Evolutionary conservation across 2,797 vertebrate species (phyloP).

Genomic region (Pogoniulus pusillus): DNA sequence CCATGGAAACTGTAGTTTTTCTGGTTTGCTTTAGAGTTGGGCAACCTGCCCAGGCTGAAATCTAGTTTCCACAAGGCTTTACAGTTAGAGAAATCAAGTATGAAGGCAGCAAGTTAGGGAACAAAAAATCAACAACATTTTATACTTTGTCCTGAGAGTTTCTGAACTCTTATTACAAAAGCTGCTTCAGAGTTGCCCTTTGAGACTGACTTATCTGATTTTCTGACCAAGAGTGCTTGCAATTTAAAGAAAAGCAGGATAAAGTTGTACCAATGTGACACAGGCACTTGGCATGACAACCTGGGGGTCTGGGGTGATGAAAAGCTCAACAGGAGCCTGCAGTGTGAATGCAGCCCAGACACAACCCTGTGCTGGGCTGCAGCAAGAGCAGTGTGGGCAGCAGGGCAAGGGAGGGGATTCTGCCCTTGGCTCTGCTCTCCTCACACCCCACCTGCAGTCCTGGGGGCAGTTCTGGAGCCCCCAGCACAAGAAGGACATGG

Average conservation of each 20-base stretch:
- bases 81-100: constrained; percentile 40
- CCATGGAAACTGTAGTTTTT: constrained; percentile 61
- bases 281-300: background rate
- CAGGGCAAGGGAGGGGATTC: too few relatives aligned
- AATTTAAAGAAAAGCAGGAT: background rate
- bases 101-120: constrained; percentile 17
- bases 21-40: constrained; percentile 48
- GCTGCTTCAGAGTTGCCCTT: background rate
- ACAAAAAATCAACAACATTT: constrained; percentile 38
- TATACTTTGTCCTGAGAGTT: background rate
- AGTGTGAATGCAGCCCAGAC: too few relatives aligned
- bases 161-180: background rate
- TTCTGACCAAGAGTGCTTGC: background rate
- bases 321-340: too few relatives aligned
- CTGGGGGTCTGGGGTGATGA: too few relatives aligned
- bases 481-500: too few relatives aligned
- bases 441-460: too few relatives aligned
- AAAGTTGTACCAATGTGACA: background rate
- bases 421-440: too few relatives aligned
- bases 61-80: constrained; percentile 54
- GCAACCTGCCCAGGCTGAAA: constrained; percentile 52
- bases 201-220: background rate
- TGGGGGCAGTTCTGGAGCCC: too few relatives aligned
- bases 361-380: too few relatives aligned
- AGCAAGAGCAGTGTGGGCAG: too few relatives aligned